Evolutionary conservation across 2,113 vertebrate genomes (phyloP), one percentile per base, ranked within the genome.

Genomic region (Anolis carolinensis): DNA sequence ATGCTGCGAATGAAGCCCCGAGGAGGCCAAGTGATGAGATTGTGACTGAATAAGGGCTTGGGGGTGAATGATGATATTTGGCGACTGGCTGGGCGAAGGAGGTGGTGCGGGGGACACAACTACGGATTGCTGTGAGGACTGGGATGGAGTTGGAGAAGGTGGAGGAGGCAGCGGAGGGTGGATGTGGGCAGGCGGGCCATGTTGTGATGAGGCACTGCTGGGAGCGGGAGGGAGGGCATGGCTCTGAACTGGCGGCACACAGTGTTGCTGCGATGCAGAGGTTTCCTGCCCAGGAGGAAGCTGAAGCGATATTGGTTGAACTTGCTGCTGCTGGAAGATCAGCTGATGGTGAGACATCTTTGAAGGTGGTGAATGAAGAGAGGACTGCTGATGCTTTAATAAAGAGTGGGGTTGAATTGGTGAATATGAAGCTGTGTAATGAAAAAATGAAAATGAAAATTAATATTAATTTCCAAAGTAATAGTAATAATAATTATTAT

Each of bases 311-410:
- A 98, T 96, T 13, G 98, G 97, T 91, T 98, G 98, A 82, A 98
- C 96, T 81, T 98, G 98, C 92, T 97, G 98, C 92, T 97, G 97
- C 32, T 98, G 98, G 88, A 98, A 48, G 87, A 98, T 96, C 93
- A 98, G 96, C 91, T 98, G 98, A 93, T 98, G 97, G 87, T 98
- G 97, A 11, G 98, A 96, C 92, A 97, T 93, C 90, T 97, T 97
- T 86, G 97, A 95, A 89, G 96, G 93, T 81, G 86, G 94, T 20
- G 92, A 96, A 94, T 96, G 97, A 88, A 97, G 94, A 70, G 96
- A 95, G 88, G 97, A 94, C 85, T 94, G 95, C 88, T 97, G 98
- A 95, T 98, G 97, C 93, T 97, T 98, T 82, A 97, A 95, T 90
- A 98, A 90, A 92, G 97, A 91, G 93, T 98, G 97, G 92, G 97